Conservation (phyloP, 2,797 vertebrate species). For the Echiichthys vipera region DNA sequence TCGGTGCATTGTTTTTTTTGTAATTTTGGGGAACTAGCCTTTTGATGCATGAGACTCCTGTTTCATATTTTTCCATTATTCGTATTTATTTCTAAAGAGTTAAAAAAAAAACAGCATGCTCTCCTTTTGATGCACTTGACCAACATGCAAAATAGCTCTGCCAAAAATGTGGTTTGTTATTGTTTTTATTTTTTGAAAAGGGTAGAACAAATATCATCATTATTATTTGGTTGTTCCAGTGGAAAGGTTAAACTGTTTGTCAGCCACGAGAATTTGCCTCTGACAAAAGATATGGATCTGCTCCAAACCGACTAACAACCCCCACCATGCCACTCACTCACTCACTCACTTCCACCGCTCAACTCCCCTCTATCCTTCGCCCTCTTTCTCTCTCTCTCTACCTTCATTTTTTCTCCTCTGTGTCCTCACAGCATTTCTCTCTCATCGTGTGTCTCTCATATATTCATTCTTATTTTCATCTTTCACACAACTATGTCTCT, state of each 20-base stretch:
- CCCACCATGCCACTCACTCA: conserved; percentile 28
- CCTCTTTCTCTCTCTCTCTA: conserved; percentile 1
- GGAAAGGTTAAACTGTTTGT: conserved; percentile 19
- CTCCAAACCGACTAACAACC: conserved; percentile 37
- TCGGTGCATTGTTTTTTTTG: neutral
- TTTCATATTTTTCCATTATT: neutral
- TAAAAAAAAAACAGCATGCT: neutral
- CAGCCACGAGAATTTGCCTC: conserved; percentile 21
- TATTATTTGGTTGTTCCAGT: neutral
- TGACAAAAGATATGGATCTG: conserved; percentile 50
- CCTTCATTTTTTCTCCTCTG: neutral
- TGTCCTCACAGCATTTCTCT: neutral
- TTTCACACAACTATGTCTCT: neutral
- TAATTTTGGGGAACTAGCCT: neutral
- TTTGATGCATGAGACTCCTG: neutral
- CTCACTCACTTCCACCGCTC: conserved; percentile 45
- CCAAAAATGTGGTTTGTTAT: neutral
- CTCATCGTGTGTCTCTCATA: neutral
- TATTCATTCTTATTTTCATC: neutral
- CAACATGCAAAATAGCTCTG: neutral
- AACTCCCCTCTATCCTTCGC: conserved; percentile 24
- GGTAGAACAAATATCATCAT: neutral
- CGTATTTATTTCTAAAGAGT: neutral
- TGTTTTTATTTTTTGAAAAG: conserved; percentile 3
- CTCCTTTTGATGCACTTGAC: neutral